Percentiles rank a stretch among this genome's conserved stretches.
Conservation (phyloP, 2,888 invertebrate genomes). For the Oxystoma pomonae region DNA sequence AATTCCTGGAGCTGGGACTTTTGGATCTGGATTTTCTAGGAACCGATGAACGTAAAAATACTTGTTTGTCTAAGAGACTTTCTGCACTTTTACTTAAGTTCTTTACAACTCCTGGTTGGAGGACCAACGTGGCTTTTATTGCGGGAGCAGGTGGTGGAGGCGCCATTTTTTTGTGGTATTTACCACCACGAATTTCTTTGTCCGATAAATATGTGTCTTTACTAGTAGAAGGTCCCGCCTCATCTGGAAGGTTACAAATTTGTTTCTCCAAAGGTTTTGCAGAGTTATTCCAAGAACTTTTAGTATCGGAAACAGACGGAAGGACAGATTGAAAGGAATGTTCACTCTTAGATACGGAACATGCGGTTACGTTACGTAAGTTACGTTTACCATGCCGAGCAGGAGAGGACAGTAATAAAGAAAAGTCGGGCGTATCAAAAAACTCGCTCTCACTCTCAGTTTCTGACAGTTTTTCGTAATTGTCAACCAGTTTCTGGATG, state of each 20-base stretch:
- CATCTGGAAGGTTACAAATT: no score
- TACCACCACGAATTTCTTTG: constrained; percentile 48
- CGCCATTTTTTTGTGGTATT: constrained; percentile 52
- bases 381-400: not conserved
- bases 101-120: constrained; percentile 49
- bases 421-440: constrained; percentile 38
- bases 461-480: constrained; percentile 25
- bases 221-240: no score
- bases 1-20: constrained; percentile 29
- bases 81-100: constrained; percentile 30
- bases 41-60: constrained; percentile 41
- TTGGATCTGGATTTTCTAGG: constrained; percentile 30
- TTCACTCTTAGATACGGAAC: not conserved
- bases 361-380: not conserved
- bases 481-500: constrained; percentile 25
- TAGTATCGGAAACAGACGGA: not conserved
- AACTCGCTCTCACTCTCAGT: constrained; percentile 43
- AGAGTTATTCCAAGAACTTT: not conserved
- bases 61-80: constrained; percentile 31
- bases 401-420: not conserved
- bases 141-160: constrained; percentile 40
- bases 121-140: constrained; percentile 50
- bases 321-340: not conserved
- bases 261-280: no score
- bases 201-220: not conserved